These are phyloP conservation scores for Eufriesea mexicana DNA, from an alignment of 1,140 invertebrate species.

Conservation along the genomic window DNA sequence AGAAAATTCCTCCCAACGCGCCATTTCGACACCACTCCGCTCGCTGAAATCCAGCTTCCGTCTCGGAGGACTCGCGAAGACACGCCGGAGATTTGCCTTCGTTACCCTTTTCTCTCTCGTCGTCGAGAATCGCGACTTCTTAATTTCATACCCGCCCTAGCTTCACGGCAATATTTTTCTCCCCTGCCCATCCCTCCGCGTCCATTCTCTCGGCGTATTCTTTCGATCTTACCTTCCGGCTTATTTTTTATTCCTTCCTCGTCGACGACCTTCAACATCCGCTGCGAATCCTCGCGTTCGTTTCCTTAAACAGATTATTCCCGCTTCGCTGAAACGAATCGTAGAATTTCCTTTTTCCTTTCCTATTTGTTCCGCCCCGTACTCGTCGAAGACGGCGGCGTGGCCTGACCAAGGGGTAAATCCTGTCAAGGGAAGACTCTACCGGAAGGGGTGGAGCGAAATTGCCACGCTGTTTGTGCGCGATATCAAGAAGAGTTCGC, in stretches of 20 bases:
- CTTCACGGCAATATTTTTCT: slow-evolving; percentile 33
- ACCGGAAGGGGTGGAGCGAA: neutral
- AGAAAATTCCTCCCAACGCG: slow-evolving; percentile 1
- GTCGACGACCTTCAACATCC: neutral
- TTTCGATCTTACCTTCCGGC: neutral
- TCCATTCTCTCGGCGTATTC: neutral
- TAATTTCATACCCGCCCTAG: slow-evolving; percentile 27
- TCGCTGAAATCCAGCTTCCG: slow-evolving; percentile 7
- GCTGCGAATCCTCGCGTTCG: neutral
- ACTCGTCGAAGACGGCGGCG: neutral
- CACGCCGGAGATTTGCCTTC: slow-evolving; percentile 18
- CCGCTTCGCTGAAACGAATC: neutral
- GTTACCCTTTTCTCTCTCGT: neutral
- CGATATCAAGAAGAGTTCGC: slow-evolving; percentile 13
- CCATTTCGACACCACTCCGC: neutral
- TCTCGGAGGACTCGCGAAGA: neutral
- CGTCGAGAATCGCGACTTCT: slow-evolving; percentile 26
- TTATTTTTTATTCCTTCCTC: neutral
- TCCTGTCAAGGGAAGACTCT: neutral
- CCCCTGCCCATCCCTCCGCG: neutral
- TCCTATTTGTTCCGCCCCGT: neutral
- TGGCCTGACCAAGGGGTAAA: slow-evolving; percentile 2
- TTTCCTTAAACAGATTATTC: slow-evolving; percentile 3
- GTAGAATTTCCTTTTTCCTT: neutral
- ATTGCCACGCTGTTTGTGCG: neutral